phyloP scores from a whole-genome alignment of 64 coral and sea anemone genomes.

The Actinia tenebrosa region DNA sequence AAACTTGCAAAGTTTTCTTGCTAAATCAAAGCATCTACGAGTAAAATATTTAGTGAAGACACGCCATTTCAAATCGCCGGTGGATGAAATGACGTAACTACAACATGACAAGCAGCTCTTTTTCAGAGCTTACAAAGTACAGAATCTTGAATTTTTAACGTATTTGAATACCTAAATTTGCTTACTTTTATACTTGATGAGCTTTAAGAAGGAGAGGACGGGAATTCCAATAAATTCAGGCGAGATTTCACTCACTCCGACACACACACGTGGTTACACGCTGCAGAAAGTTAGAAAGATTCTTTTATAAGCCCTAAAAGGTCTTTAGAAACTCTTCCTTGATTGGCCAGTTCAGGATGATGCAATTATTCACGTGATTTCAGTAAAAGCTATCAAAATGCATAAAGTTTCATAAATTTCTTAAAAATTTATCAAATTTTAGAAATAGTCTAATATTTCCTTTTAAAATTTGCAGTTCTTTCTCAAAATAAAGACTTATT shows the following conservation, averaged over 20 bases:
- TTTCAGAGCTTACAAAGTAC: neutral
- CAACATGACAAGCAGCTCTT: neutral
- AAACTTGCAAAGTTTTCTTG: neutral
- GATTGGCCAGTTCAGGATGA: neutral
- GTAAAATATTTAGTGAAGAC: neutral
- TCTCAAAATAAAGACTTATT: neutral
- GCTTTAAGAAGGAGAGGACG: neutral
- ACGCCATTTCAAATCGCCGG: neutral
- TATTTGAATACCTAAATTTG: neutral
- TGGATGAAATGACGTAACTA: neutral
- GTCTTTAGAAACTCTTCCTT: neutral
- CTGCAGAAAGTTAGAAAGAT: neutral
- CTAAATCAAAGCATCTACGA: neutral
- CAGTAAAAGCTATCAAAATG: neutral
- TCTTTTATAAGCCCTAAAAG: neutral
- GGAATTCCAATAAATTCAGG: conserved; percentile 5
- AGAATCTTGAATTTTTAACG: neutral
- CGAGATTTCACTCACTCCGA: neutral
- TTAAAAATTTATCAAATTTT: neutral
- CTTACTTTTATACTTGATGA: neutral
- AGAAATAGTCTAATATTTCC: neutral
- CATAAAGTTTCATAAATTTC: neutral
- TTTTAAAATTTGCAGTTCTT: neutral
- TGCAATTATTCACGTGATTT: conserved; percentile 4
- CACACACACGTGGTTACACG: conserved; percentile 12